Base-by-base conservation (phyloP, 2,797 vertebrate species). In the Sternarchorhynchus goeldii region DNA sequence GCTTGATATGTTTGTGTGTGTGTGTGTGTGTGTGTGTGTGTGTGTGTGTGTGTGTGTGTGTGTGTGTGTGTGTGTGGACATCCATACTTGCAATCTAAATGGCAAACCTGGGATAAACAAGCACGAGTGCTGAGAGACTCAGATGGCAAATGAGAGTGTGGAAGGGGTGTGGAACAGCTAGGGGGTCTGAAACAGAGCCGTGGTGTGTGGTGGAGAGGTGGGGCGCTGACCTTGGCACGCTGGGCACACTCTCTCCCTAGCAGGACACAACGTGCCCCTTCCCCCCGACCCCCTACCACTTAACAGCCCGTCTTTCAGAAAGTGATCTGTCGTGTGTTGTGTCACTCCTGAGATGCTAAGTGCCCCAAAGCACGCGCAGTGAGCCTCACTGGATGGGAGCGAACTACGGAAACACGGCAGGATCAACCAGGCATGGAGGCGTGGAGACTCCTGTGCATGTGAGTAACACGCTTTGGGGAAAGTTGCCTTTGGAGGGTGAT, bases 381-480 rank as follows among this genome's bases (percentile, higher is more conserved):
- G 45, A 50, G 1, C 10, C 45, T 50, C 45, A 12, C 1, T 10
- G 45, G 14, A 14, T 14, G 41, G 2, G 32, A 8, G 6, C 6
- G 57, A 39, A 62, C 45, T 12, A 59, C 59, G 31, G 14, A 31
- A 57, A 56, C 67, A 56, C 3, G 31, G 66, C 68, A 4, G 17
- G 58, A 57, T 2, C 4, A 36, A 21, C 21, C 29, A 50, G 45
- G 72, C 18, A n/a, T n/a, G 60, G 56, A 34, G 53, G 55, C 14
- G 29, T 67, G 55, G 39, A 64, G 79, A 70, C 59, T 64, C 70
- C 63, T 63, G 50, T 70, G 62, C 29, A 18, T 18, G 62, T 80
- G 73, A 80, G 65, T 80, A 80, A 80, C 76, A 69, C 65, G 70
- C 21, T 75, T 80, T 45, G 66, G 50, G 67, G 53, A 75, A 72